A percentile compares a stretch with the other conserved stretches of the same genome.
These are phyloP conservation scores for Perizoma affinitatum DNA, from an alignment of 2,888 invertebrate species.

Conservation along the genomic window DNA sequence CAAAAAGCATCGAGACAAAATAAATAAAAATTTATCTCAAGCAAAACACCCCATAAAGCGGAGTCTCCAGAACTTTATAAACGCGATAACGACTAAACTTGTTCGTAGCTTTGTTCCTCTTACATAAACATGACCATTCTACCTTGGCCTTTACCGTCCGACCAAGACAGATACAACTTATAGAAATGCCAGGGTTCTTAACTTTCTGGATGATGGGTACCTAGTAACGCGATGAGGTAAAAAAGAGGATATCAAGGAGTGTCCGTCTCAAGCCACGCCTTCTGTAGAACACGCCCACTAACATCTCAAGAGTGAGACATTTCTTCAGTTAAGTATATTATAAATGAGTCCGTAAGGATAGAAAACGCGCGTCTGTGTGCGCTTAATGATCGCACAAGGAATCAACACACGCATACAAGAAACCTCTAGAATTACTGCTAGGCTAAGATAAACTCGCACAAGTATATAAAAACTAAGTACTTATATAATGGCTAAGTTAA, in stretches of 20 bases:
- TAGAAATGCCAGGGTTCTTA: constrained; percentile 56
- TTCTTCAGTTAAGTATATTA: constrained; percentile 67
- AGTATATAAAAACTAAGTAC: constrained; percentile 1
- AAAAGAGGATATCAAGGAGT: constrained; percentile 82
- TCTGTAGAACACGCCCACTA: constrained; percentile 71
- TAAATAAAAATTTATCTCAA: constrained; percentile 80
- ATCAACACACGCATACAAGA: constrained; percentile 38
- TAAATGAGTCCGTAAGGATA: constrained; percentile 50
- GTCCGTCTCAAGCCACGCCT: constrained; percentile 76
- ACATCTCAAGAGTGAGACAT: constrained; percentile 68
- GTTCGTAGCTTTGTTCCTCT: constrained; percentile 75
- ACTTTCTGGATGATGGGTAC: constrained; percentile 63
- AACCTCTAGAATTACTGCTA: neutral
- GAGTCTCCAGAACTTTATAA: constrained; percentile 83
- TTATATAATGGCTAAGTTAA: neutral
- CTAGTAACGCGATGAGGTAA: constrained; percentile 77
- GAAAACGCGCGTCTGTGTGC: constrained; percentile 39
- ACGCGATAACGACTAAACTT: constrained; percentile 83
- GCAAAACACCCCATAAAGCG: constrained; percentile 83
- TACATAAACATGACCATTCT: constrained; percentile 71
- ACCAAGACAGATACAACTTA: constrained; percentile 35
- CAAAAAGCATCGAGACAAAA: constrained; percentile 69
- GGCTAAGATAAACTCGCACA: constrained; percentile 7
- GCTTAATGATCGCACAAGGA: constrained; percentile 13
- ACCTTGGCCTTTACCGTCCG: constrained; percentile 35